Conservation (phyloP, 2,888 invertebrate genomes). For the Thymelicus acteon region DNA sequence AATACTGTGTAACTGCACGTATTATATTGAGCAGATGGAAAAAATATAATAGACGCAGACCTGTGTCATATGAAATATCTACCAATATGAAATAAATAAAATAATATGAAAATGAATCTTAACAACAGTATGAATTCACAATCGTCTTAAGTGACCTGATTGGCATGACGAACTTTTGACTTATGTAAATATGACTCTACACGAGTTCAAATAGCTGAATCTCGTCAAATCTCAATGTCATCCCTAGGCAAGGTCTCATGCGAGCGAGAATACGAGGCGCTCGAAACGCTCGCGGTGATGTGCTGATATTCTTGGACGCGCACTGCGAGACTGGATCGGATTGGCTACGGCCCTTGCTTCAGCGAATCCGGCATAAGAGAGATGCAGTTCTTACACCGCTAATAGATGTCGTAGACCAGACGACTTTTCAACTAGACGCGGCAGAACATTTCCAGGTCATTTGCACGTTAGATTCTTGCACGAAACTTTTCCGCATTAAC, state of each 20-base stretch:
- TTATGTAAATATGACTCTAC: no score
- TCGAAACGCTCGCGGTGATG: constrained; percentile 91
- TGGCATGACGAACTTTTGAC: no score
- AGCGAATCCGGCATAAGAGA: constrained; percentile 83
- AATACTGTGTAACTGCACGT: no score
- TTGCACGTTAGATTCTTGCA: background rate
- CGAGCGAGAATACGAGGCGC: constrained; percentile 95
- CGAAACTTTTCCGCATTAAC: background rate
- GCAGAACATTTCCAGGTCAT: constrained; percentile 68
- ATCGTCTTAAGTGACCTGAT: no score
- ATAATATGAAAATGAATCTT: no score
- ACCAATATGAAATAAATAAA: no score
- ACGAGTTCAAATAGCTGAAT: background rate
- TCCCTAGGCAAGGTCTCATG: constrained; percentile 91
- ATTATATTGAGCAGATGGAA: no score
- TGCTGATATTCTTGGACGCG: constrained; percentile 94
- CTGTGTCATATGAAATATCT: no score
- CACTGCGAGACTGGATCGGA: constrained; percentile 92
- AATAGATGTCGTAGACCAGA: constrained; percentile 95
- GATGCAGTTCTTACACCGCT: constrained; percentile 95
- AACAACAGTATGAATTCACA: no score
- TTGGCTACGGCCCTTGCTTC: constrained; percentile 95
- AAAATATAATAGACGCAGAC: no score
- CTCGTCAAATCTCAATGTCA: background rate
- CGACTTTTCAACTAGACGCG: constrained; percentile 85